A percentile compares a stretch with the other conserved stretches of the same genome.
Evolutionary conservation across 1,140 invertebrate genomes (phyloP).

Genomic region (Papilio polyxenes): DNA sequence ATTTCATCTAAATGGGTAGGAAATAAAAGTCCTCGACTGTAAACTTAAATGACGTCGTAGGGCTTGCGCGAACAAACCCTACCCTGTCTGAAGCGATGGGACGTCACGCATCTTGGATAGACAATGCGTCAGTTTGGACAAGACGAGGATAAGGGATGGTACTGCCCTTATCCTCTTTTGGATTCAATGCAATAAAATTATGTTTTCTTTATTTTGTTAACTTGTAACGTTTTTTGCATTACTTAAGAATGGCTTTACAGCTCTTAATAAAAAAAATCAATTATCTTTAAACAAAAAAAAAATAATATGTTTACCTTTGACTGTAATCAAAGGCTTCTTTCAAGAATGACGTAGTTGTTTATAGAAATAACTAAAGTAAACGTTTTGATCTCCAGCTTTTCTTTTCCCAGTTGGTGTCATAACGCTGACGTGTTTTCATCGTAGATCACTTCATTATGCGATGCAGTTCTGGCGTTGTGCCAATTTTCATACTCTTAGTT

Average conservation of each 20-base stretch:
- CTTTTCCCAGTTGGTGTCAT: not conserved
- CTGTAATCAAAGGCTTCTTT: too few species aligned
- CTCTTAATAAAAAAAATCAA: too few species aligned
- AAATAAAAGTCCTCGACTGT: not conserved
- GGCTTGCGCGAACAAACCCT: not conserved
- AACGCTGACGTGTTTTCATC: constrained; percentile 9
- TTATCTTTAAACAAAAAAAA: too few species aligned
- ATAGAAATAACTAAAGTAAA: too few species aligned
- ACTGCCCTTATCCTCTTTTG: too few species aligned
- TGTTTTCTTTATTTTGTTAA: too few species aligned
- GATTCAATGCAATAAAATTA: too few species aligned
- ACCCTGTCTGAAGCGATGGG: not conserved
- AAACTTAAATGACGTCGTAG: not conserved
- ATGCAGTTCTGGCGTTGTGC: constrained; percentile 4
- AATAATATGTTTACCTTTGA: too few species aligned
- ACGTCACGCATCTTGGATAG: not conserved
- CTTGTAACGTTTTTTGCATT: too few species aligned
- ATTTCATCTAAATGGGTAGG: not conserved
- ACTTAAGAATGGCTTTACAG: too few species aligned
- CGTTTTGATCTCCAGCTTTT: too few species aligned
- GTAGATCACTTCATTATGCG: not conserved
- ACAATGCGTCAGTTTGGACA: not conserved
- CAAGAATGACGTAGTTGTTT: too few species aligned
- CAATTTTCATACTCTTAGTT: not conserved
- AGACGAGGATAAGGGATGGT: not conserved